phyloP scores from a whole-genome alignment of 2,888 invertebrate genomes.

The Limnephilus lunatus region DNA sequence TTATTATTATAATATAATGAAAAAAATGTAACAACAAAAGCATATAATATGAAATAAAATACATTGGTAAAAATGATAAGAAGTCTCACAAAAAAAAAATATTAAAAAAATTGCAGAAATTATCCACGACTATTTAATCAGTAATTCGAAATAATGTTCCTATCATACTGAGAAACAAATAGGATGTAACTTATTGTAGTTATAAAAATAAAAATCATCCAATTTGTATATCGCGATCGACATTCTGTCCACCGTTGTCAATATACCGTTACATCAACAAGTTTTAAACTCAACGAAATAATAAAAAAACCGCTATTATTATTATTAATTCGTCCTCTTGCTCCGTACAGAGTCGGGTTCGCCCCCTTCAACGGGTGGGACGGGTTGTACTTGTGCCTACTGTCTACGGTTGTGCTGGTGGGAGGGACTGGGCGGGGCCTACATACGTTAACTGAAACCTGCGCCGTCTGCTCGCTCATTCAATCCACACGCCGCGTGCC shows the following conservation, averaged over 20 bases:
- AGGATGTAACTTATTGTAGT: too few species aligned
- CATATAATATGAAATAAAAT: too few species aligned
- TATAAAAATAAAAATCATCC: too few species aligned
- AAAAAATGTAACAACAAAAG: too few species aligned
- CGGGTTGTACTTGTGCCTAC: too few species aligned
- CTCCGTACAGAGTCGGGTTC: neutral
- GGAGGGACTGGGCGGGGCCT: constrained; percentile 4
- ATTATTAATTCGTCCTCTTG: neutral
- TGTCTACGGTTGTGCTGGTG: neutral
- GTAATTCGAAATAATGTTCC: too few species aligned
- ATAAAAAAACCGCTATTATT: neutral
- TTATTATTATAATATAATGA: too few species aligned
- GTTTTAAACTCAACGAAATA: neutral
- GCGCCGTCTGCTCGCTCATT: neutral
- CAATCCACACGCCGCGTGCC: neutral
- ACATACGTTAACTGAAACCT: neutral
- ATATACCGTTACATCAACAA: neutral
- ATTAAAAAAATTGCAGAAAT: too few species aligned
- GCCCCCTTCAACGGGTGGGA: neutral
- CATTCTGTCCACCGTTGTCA: neutral
- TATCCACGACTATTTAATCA: too few species aligned
- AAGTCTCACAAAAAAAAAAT: too few species aligned
- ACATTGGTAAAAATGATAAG: too few species aligned
- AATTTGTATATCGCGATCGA: neutral
- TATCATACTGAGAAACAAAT: too few species aligned